phyloP scores from a whole-genome alignment of 2,888 invertebrate genomes.

The Sinopyrophorus schimmeli region DNA sequence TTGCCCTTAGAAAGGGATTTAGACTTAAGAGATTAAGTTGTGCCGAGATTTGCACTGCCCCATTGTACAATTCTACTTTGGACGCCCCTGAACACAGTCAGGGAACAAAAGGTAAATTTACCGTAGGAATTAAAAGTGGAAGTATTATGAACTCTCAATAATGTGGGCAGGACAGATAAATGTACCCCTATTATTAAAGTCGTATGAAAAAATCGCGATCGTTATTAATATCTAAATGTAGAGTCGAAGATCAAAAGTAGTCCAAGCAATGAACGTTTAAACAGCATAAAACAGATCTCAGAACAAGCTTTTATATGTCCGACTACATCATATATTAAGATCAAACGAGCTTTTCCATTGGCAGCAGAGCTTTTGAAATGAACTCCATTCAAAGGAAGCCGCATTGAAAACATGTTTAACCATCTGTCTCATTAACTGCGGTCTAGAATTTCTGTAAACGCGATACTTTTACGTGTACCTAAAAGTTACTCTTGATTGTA shows the following conservation, averaged over 20 bases:
- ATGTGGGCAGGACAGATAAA: too few relatives aligned
- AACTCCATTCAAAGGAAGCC: slow-evolving; percentile 47
- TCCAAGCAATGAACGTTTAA: slow-evolving; percentile 31
- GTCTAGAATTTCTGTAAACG: slow-evolving; percentile 49
- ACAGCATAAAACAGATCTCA: too few relatives aligned
- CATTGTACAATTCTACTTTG: too few relatives aligned
- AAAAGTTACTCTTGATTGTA: slow-evolving; percentile 15
- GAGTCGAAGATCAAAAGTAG: slow-evolving; percentile 38
- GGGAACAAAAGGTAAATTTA: too few relatives aligned
- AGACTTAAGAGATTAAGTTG: too few relatives aligned
- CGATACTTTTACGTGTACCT: slow-evolving; percentile 40
- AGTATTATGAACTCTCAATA: too few relatives aligned
- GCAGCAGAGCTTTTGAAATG: slow-evolving; percentile 46
- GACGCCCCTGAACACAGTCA: too few relatives aligned
- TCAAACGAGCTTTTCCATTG: slow-evolving; percentile 53
- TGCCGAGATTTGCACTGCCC: too few relatives aligned
- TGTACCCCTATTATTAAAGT: too few relatives aligned
- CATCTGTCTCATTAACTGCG: slow-evolving; percentile 47
- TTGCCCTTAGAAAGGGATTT: too few relatives aligned
- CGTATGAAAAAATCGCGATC: slow-evolving; percentile 5
- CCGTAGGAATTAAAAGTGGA: too few relatives aligned
- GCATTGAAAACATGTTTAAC: slow-evolving; percentile 50
- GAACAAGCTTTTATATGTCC: slow-evolving; percentile 46
- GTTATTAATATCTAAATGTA: slow-evolving; percentile 10
- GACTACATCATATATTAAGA: slow-evolving; percentile 53